These are phyloP conservation scores for Manis javanica DNA, from an alignment of 2,797 vertebrate genomes.

Conservation along the genomic window DNA sequence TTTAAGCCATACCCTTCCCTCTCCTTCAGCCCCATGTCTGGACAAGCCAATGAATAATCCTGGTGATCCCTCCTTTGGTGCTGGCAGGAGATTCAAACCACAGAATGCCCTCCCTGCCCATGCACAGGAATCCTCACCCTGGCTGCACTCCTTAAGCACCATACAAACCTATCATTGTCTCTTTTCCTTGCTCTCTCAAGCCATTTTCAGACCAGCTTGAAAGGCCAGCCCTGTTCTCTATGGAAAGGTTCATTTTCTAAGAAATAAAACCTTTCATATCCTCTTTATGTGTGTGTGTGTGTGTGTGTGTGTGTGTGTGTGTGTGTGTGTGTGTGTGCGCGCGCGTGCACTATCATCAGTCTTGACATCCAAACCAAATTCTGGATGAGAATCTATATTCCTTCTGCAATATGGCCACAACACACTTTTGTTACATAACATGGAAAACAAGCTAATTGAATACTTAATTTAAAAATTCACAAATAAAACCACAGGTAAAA, in stretches of 20 bases:
- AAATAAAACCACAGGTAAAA: no score
- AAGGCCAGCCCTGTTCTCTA: neutral
- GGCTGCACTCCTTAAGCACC: neutral
- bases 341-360: neutral
- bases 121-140: neutral
- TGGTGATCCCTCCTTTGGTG: neutral
- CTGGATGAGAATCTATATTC: neutral
- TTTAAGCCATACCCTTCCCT: neutral
- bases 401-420: no score
- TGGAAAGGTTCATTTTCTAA: neutral
- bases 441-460: no score
- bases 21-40: neutral
- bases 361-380: neutral
- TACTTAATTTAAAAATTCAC: no score
- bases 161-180: neutral
- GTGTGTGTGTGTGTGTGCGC: no score
- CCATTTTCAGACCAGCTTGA: neutral
- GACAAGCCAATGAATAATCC: neutral
- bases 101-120: no score
- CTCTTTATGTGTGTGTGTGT: neutral
- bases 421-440: no score
- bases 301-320: no score
- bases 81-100: neutral
- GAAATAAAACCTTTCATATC: neutral
- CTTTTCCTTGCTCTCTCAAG: neutral